A percentile compares a stretch with the other conserved stretches of the same genome.
Conservation (phyloP, 2,113 vertebrate genomes). For the Ictalurus furcatus region DNA sequence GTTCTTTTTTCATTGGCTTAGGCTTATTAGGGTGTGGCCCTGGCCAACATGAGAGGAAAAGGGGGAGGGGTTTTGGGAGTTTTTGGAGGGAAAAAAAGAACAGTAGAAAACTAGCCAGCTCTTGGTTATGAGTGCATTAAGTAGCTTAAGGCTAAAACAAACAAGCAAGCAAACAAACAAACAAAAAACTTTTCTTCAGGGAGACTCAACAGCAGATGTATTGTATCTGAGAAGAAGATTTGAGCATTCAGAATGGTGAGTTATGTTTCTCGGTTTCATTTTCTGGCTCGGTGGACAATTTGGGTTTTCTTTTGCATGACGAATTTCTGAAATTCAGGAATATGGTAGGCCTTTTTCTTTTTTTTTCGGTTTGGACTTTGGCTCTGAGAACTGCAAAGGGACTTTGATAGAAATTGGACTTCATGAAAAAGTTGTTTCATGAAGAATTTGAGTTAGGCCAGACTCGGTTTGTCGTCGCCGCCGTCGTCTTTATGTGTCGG, state of each 20-base stretch:
- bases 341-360: background rate
- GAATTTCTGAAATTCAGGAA: background rate
- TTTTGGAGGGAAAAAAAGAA: background rate
- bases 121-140: background rate
- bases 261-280: background rate
- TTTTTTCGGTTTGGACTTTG: background rate
- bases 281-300: background rate
- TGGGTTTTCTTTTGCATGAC: background rate
- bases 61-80: background rate
- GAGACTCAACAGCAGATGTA: background rate
- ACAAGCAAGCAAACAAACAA: no score
- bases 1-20: background rate
- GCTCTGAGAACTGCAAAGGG: background rate
- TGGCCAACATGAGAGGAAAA: background rate
- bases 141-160: background rate
- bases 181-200: background rate
- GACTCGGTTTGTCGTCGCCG: background rate
- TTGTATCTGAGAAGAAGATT: background rate
- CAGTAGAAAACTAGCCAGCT: background rate
- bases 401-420: background rate
- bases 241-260: background rate
- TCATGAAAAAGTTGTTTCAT: background rate
- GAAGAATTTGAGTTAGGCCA: background rate
- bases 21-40: background rate
- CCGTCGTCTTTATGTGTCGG: background rate